Evolutionary conservation across 2,888 invertebrate genomes (phyloP).

Genomic region (Eristalis arbustorum): DNA sequence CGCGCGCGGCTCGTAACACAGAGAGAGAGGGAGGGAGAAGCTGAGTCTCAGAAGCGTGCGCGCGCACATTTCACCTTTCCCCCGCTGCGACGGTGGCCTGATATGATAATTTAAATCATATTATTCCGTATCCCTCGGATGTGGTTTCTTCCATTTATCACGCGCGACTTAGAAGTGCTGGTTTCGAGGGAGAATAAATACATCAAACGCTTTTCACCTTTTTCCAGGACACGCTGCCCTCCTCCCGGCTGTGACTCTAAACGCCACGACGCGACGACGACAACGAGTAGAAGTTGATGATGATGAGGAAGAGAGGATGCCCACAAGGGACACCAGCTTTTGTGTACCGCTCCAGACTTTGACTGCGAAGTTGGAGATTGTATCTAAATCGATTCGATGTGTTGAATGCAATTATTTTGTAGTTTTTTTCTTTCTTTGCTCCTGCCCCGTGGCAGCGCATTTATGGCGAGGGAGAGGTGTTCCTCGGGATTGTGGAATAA

Average conservation of each 20-base stretch:
- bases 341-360: background rate
- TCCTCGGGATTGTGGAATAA: background rate
- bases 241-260: background rate
- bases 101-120: slow-evolving; percentile 69
- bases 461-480: slow-evolving; percentile 7
- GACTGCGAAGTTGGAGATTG: no score
- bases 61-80: background rate
- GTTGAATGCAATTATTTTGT: slow-evolving; percentile 22
- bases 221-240: background rate
- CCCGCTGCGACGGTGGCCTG: slow-evolving; percentile 36
- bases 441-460: background rate
- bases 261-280: background rate
- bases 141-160: slow-evolving; percentile 64
- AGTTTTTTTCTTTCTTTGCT: background rate
- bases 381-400: slow-evolving; percentile 29
- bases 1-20: slow-evolving; percentile 14
- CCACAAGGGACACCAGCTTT: slow-evolving; percentile 43
- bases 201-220: slow-evolving; percentile 19
- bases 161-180: slow-evolving; percentile 47
- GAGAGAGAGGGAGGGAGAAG: background rate
- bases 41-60: background rate
- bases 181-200: slow-evolving; percentile 6
- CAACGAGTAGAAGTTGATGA: background rate
- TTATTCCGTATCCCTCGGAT: slow-evolving; percentile 45
- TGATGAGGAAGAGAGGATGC: slow-evolving; percentile 23